Evolutionary conservation across 2,797 vertebrate genomes (phyloP).

Genomic region (Psittacula echo): DNA sequence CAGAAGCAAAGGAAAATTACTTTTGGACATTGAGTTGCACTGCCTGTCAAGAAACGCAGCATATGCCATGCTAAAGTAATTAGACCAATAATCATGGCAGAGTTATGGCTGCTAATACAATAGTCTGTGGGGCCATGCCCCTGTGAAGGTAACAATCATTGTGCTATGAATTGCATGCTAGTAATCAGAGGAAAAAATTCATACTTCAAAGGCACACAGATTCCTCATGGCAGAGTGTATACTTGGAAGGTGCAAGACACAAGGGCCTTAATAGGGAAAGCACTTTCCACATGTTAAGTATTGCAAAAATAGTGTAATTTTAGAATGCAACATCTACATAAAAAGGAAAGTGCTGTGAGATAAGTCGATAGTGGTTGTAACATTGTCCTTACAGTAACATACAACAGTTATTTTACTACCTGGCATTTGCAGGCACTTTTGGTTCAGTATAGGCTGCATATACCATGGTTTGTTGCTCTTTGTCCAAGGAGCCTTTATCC

Average conservation of each 20-base stretch:
- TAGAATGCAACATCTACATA: not conserved
- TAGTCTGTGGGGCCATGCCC: not conserved
- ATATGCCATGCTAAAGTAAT: not conserved
- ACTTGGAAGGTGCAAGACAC: not conserved
- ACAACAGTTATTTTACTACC: not conserved
- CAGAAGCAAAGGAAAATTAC: not conserved
- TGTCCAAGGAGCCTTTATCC: not conserved
- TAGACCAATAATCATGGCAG: fast-evolving
- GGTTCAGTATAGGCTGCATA: fast-evolving
- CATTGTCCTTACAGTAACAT: not conserved
- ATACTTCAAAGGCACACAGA: not conserved
- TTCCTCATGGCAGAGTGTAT: fast-evolving
- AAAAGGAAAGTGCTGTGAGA: not conserved
- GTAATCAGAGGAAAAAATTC: not conserved
- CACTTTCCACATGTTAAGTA: not conserved
- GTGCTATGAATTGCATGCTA: not conserved
- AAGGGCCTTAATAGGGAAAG: not conserved
- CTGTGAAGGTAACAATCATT: not conserved
- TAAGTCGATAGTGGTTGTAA: not conserved
- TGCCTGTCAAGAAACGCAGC: not conserved
- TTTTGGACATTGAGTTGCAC: fast-evolving
- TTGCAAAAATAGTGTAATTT: not conserved
- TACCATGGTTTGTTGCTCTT: not conserved
- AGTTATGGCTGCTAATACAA: not conserved
- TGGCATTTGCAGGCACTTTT: not conserved